Percentiles rank a stretch among this genome's conserved stretches.
phyloP scores from a whole-genome alignment of 2,888 invertebrate species.

The Camptogramma bilineatum region DNA sequence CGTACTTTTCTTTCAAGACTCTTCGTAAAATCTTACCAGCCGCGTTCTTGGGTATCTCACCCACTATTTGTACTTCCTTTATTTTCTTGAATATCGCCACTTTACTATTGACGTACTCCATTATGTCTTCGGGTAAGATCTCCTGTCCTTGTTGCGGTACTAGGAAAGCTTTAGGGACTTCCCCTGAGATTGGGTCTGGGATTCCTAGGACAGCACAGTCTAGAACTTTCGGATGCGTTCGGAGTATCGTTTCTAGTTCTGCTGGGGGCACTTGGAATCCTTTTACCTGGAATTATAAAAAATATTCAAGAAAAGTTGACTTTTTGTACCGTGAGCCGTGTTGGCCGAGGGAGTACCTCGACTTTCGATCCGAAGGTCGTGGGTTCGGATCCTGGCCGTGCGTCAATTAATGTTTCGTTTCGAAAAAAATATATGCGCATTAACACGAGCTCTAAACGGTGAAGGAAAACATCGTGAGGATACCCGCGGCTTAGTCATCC shows the following conservation, averaged over 20 bases:
- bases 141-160: conserved; percentile 81
- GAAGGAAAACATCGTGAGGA: too few species aligned
- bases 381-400: too few species aligned
- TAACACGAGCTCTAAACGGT: too few species aligned
- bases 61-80: conserved; percentile 87
- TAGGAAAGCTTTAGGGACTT: conserved; percentile 91
- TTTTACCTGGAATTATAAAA: conserved; percentile 79
- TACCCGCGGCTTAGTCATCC: too few species aligned
- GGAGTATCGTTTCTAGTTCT: conserved; percentile 91
- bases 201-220: conserved; percentile 95
- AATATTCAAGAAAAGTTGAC: neutral
- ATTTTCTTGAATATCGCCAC: conserved; percentile 91
- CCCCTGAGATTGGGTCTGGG: conserved; percentile 89
- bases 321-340: too few species aligned
- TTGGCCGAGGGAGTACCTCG: too few species aligned
- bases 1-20: conserved; percentile 79
- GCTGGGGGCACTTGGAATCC: conserved; percentile 94
- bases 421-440: too few species aligned
- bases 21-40: conserved; percentile 92
- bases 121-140: conserved; percentile 83
- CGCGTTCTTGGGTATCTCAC: conserved; percentile 90
- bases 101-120: conserved; percentile 87
- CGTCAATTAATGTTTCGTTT: too few species aligned
- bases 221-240: conserved; percentile 89
- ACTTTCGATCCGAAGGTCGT: too few species aligned